phyloP scores from a whole-genome alignment of 2,888 invertebrate genomes.

The Idaea biselata region DNA sequence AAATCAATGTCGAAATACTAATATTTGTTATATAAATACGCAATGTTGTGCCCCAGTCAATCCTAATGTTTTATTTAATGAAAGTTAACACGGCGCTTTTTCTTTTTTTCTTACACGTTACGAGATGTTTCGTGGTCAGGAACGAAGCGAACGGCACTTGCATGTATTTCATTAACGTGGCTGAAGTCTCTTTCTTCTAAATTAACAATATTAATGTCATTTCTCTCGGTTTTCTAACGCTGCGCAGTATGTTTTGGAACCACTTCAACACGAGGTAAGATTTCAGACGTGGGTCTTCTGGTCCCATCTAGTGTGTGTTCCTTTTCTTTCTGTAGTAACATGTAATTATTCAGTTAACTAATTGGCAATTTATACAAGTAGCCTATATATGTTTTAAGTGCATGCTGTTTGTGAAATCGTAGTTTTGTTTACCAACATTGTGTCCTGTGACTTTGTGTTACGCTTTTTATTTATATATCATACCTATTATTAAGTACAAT shows the following conservation, averaged over 20 bases:
- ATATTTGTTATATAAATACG: slow-evolving; percentile 70
- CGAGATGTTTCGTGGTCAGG: slow-evolving; percentile 17
- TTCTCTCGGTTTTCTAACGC: slow-evolving; percentile 88
- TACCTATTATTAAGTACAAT: slow-evolving; percentile 20
- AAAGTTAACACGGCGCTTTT: slow-evolving; percentile 65
- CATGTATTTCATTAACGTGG: slow-evolving; percentile 53
- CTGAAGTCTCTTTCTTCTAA: slow-evolving; percentile 52
- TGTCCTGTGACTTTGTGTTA: slow-evolving; percentile 84
- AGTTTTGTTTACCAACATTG: slow-evolving; percentile 49
- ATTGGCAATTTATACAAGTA: slow-evolving; percentile 26
- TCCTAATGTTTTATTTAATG: slow-evolving; percentile 76
- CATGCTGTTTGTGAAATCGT: slow-evolving; percentile 30
- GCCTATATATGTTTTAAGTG: slow-evolving; percentile 34
- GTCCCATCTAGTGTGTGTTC: slow-evolving; percentile 20
- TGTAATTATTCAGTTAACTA: slow-evolving; percentile 15
- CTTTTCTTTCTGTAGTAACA: slow-evolving; percentile 18
- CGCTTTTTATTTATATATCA: slow-evolving; percentile 73
- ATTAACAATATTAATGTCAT: slow-evolving; percentile 75
- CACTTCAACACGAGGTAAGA: slow-evolving; percentile 99
- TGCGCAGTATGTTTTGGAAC: slow-evolving; percentile 99
- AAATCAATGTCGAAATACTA: slow-evolving; percentile 28
- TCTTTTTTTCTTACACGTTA: slow-evolving; percentile 58
- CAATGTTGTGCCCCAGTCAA: slow-evolving; percentile 93
- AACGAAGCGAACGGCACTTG: slow-evolving; percentile 52
- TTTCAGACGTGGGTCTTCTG: slow-evolving; percentile 37